Base-by-base conservation (phyloP, 2,888 invertebrate genomes). In the Drosophila pseudotakahashii region DNA sequence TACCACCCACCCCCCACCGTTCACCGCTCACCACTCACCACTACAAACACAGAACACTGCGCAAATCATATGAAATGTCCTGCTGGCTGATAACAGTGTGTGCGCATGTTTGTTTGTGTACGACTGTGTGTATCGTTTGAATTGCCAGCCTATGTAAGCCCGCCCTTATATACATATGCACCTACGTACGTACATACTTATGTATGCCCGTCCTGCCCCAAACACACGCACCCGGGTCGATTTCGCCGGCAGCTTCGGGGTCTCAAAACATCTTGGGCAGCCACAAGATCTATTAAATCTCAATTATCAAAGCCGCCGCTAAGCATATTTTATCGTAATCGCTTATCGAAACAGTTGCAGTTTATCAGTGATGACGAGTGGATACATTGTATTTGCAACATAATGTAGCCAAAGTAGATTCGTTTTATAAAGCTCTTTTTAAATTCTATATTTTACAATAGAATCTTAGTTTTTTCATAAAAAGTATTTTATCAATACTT, bases 11-110 rank as follows among this genome's bases (percentile, higher is more conserved):
- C 52, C 48, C 19, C n/a, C 23, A 2, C 19, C 3, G n/a, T n/a
- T n/a, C 26, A 6, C 6, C 26, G 0, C 10, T 9, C 2, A 7
- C 34, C 48, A 13, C 16, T 9, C 23, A 11, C 54, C 14, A n/a
- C 39, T 6, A 45, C 36, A 45, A 44, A 67, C 41, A 67, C 37
- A 69, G 52, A 52, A 52, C 70, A 55, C 69, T 79, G 73, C 77
- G 67, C 72, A 78, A 76, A 78, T 76, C 63, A 71, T 73, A 70
- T 68, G 69, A 76, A 70, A 79, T 81, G 77, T 84, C 82, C 83
- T 84, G 81, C 73, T 63, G 74, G 74, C 70, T 73, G 70, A 73
- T 70, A 76, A 73, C 76, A 70, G 48, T 72, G 66, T 73, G 63
- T 59, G 66, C 53, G 67, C 81, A 76, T 73, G 71, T 82, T 67